Base-by-base conservation (phyloP, 1,140 invertebrate genomes). In the Meteorus sp. region DNA sequence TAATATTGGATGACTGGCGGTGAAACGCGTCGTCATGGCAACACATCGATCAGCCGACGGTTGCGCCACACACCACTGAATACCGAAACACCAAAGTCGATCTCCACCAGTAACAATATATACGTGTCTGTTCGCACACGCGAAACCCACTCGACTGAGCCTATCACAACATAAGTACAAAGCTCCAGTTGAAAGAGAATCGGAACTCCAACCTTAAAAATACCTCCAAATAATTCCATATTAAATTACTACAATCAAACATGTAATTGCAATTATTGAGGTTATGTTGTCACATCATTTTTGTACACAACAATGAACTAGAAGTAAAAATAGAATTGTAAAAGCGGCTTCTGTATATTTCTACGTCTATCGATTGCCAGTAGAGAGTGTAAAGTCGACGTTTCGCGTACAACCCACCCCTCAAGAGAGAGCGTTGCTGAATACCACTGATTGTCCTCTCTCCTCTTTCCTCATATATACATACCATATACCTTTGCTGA, bases 21-120 rank as follows among this genome's bases (percentile, higher is more conserved):
- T 76, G 78, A 77, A 81, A 80, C n/a, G 73, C 76, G 79, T 81
- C 70, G 78, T 78, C 79, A 81, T 81, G 78, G 78, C 75, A 76
- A 80, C 78, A 78, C 78, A 81, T 81, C 79, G 79, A 81, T 81
- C 78, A 79, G 78, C 70, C 74, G 65, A 67, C 67, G 65, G 68
- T 69, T 65, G 70, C 71, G 69, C 74, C 65, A 65, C 67, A 67
- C 68, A 65, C 65, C 56, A 56, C 59, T 52, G 56, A 52, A 59
- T 59, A 35, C 56, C 56, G 48, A 35, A 52, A 59, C 56, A 59
- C 37, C 25, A 13, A 13, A n/a, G 8, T 29, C 45, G 31, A 48
- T 27, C 45, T 6, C 9, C 27, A n/a, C 33, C 29, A 7, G 6
- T 33, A 11, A 33, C 11, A 33, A 6, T 7, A 33, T 7, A 33